Evolutionary conservation across 2,113 vertebrate genomes (phyloP), one percentile per base, ranked within the genome.

Genomic region (Agelaius phoeniceus): DNA sequence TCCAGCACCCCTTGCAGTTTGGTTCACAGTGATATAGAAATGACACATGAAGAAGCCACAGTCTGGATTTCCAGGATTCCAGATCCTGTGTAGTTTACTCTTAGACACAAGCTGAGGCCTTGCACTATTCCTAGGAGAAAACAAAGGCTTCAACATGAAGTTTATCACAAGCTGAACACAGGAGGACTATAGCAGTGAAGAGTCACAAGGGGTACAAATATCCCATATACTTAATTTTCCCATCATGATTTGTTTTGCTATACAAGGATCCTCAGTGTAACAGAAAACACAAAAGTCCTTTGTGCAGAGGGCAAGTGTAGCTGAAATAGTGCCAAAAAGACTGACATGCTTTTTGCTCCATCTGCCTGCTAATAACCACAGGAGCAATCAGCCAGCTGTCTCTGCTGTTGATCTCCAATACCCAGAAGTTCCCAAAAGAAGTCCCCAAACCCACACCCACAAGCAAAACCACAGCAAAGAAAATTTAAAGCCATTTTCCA

Each of bases 261-360:
- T 84, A 87, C 52, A 93, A 94, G 83, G 73, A 94, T 89, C 62
- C 69, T 94, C 79, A 89, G 88, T 67, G 83, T 73, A 94, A 94
- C 0, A 0, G 65, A 77, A 96, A 88, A 93, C 2, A 96, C 76
- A 89, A 62, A 84, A 96, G 96, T 69, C 73, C 84, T 95, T 95
- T 96, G 92, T 96, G 88, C 88, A 95, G 89, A 78, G 80, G 86
- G 90, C 85, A 91, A 97, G 83, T 49, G 86, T 31, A 78, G 92
- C 83, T 97, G 94, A 96, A 92, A 75, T 5, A 87, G 66, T 87
- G 92, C 93, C 96, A 97, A 96, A 30, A 90, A 84, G 88, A 82
- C 80, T 90, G 94, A 94, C 95, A 89, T 39, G 90, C 92, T 94
- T 96, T 92, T 95, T 96, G 88, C 94, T 96, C 90, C 93, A 97